Evolutionary conservation across 1,140 invertebrate genomes (phyloP).

Genomic region (Condylostylus longicornis): DNA sequence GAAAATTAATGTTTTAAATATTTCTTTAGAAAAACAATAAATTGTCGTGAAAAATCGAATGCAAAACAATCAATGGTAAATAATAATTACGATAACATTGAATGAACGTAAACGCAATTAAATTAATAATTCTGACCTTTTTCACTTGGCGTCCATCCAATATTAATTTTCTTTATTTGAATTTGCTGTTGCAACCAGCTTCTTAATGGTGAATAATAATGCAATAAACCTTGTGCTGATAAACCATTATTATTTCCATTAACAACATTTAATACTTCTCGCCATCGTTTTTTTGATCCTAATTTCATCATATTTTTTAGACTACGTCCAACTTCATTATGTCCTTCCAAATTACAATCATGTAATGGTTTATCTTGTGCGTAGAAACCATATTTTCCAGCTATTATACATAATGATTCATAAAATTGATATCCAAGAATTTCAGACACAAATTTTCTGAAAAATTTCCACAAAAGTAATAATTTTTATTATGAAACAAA

Average conservation of each 20-base stretch:
- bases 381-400: background rate
- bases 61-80: too few species aligned
- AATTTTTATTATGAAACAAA: background rate
- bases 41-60: too few species aligned
- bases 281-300: constrained; percentile 3
- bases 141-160: constrained; percentile 1
- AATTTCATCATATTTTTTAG: constrained; percentile 2
- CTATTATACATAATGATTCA: background rate
- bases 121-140: too few species aligned
- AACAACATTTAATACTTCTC: background rate
- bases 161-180: background rate
- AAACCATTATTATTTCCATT: background rate
- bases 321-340: background rate
- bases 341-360: constrained; percentile 1
- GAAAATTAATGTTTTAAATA: too few species aligned
- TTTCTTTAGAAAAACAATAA: too few species aligned
- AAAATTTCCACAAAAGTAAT: background rate
- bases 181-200: background rate
- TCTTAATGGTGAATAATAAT: constrained; percentile 2
- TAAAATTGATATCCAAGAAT: constrained; percentile 6
- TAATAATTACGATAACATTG: too few species aligned
- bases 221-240: background rate
- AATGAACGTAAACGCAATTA: too few species aligned
- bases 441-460: constrained; percentile 3
- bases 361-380: background rate